Conservation (phyloP, 2,113 vertebrate genomes). For the Nettapus auritus region DNA sequence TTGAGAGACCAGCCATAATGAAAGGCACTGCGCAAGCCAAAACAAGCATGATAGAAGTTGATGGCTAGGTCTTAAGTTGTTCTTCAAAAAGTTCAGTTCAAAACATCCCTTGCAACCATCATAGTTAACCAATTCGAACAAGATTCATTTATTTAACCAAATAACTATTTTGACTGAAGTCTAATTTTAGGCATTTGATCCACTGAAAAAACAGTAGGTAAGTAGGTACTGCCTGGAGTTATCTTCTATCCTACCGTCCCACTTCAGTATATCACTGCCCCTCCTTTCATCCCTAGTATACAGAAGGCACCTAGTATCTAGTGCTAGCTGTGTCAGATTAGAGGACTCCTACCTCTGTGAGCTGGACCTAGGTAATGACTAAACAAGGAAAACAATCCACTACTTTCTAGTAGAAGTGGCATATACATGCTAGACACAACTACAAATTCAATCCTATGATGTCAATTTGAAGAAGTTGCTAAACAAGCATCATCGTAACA, state of each 20-base stretch:
- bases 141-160: not conserved
- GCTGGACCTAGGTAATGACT: accelerated
- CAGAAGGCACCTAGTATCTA: not conserved
- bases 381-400: not conserved
- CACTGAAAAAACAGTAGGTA: not conserved
- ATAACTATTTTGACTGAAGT: not conserved
- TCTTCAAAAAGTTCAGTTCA: not conserved
- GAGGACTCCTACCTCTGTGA: not conserved
- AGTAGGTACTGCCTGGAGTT: not conserved
- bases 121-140: not conserved
- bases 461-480: not conserved
- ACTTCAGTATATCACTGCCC: not conserved
- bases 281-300: accelerated
- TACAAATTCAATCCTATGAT: not conserved
- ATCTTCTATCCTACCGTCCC: not conserved
- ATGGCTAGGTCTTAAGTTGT: not conserved
- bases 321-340: not conserved
- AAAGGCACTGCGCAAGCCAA: not conserved
- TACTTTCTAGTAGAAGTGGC: not conserved
- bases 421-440: not conserved
- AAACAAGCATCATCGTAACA: not conserved
- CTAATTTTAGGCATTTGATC: not conserved
- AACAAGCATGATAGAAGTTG: not conserved
- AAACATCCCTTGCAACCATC: not conserved
- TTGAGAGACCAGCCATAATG: not conserved